phyloP scores from a whole-genome alignment of 2,113 vertebrate genomes.

The Indicator indicator region DNA sequence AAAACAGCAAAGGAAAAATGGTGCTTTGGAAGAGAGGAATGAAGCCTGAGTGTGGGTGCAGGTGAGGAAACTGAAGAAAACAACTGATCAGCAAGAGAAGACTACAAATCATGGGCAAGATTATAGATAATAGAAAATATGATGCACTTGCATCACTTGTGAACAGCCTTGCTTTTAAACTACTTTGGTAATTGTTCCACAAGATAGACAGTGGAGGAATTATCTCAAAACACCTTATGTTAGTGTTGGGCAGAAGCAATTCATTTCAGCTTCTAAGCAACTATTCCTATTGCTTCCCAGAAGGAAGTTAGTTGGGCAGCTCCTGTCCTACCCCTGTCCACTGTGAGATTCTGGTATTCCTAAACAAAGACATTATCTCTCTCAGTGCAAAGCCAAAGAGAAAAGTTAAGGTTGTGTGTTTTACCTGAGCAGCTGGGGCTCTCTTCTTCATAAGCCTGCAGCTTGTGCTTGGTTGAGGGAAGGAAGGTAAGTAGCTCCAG shows the following conservation, averaged over 20 bases:
- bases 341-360: background rate
- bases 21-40: background rate
- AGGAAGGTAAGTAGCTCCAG: background rate
- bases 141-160: background rate
- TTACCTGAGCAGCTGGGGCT: background rate
- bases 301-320: background rate
- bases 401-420: background rate
- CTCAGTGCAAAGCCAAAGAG: background rate
- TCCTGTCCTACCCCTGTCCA: background rate
- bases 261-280: background rate
- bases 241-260: background rate
- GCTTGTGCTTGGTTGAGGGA: background rate
- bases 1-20: background rate
- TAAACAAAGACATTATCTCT: background rate
- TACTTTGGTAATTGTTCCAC: background rate
- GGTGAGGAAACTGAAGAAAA: background rate
- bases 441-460: background rate
- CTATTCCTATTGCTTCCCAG: background rate
- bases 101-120: background rate
- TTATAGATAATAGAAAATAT: background rate
- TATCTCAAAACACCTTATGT: background rate
- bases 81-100: background rate
- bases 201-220: background rate
- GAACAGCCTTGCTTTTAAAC: background rate
- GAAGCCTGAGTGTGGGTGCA: background rate